phyloP scores from a whole-genome alignment of 2,113 vertebrate species.

The Galemys pyrenaicus region DNA sequence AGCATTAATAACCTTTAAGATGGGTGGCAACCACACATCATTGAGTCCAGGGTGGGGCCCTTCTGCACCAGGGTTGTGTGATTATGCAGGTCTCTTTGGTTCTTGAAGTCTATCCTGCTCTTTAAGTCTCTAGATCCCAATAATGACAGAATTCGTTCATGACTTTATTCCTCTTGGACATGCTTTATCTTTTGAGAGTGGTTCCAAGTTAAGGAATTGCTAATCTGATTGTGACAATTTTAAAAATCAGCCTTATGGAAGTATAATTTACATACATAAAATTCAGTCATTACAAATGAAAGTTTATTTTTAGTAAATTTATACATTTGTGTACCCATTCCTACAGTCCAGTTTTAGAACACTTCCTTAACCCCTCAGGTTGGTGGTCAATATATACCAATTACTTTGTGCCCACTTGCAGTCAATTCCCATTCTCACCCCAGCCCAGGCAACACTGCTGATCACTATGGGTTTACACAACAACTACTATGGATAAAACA shows the following conservation, averaged over 20 bases:
- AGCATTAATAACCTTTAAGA: conserved; percentile 1
- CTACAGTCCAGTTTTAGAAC: neutral
- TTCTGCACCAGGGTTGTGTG: neutral
- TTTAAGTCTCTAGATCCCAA: neutral
- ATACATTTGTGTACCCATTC: neutral
- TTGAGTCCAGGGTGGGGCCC: neutral
- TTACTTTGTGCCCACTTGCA: neutral
- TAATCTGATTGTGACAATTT: neutral
- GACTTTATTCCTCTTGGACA: neutral
- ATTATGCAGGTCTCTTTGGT: neutral
- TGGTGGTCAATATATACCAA: too few relatives aligned
- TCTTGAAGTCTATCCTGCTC: neutral
- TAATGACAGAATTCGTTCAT: neutral
- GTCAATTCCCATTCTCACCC: neutral
- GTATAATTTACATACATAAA: neutral
- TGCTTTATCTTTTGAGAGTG: neutral
- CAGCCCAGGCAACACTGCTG: neutral
- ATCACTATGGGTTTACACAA: neutral
- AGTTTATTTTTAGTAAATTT: neutral
- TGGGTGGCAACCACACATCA: neutral
- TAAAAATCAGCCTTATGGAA: neutral
- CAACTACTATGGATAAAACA: neutral
- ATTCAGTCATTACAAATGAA: neutral
- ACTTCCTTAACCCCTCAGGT: neutral
- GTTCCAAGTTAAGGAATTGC: neutral